Evolutionary conservation across 2,888 invertebrate genomes (phyloP).

Genomic region (Morpho deidamia): DNA sequence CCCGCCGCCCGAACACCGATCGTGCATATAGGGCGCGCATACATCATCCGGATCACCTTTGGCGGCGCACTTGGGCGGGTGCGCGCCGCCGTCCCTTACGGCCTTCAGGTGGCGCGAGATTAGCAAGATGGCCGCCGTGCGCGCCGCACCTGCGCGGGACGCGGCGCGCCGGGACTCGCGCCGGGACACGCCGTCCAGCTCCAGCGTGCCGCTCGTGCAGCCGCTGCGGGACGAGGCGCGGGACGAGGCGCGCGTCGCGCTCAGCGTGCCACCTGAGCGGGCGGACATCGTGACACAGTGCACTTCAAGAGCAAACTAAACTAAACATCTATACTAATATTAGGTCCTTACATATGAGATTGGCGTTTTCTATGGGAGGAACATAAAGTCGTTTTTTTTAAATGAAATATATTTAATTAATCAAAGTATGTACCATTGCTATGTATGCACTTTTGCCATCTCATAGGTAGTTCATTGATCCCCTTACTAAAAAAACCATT

Average conservation of each 20-base stretch:
- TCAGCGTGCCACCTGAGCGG: constrained; percentile 76
- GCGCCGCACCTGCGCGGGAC: constrained; percentile 95
- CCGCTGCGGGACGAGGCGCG: constrained; percentile 74
- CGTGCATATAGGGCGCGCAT: constrained; percentile 69
- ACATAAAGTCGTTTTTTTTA: too few species aligned
- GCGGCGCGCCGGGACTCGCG: constrained; percentile 77
- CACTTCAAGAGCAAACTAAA: too few species aligned
- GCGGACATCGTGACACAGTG: too few species aligned
- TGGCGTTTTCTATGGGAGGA: too few species aligned
- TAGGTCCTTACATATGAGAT: too few species aligned
- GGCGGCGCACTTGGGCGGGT: constrained; percentile 77
- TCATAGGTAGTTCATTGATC: too few species aligned
- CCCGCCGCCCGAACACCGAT: constrained; percentile 48
- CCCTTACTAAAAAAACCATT: too few species aligned
- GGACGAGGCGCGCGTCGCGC: constrained; percentile 67
- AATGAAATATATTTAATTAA: too few species aligned
- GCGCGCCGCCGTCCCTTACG: constrained; percentile 77
- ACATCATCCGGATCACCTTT: constrained; percentile 78
- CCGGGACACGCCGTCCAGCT: constrained; percentile 55
- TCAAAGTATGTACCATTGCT: too few species aligned
- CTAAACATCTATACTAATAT: too few species aligned
- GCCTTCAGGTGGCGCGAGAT: constrained; percentile 91
- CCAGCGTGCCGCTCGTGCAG: constrained; percentile 62
- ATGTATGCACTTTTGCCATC: too few species aligned
- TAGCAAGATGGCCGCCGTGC: constrained; percentile 96